Percentiles rank a stretch among this genome's conserved stretches.
These are phyloP conservation scores for Mesorhabditis spiculigera DNA, from an alignment of 2,888 invertebrate genomes.

Conservation along the genomic window DNA sequence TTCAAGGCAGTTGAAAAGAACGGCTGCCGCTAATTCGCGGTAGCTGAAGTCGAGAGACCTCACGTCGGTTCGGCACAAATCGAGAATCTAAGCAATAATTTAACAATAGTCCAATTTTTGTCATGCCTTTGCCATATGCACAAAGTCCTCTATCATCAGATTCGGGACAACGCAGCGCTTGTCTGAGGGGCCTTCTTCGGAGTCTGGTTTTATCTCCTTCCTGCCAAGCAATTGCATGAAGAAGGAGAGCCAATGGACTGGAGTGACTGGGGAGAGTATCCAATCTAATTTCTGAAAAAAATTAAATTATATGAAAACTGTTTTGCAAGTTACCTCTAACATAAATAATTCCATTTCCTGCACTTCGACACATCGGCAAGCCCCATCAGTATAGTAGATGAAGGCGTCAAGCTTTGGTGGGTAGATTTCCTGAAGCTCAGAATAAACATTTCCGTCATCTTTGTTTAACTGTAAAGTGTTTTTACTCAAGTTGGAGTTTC, in stretches of 20 bases:
- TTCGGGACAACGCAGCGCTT: slow-evolving; percentile 31
- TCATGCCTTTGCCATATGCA: slow-evolving; percentile 37
- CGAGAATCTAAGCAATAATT: slow-evolving; percentile 71
- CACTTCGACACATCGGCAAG: slow-evolving; percentile 68
- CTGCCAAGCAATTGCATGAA: slow-evolving; percentile 76
- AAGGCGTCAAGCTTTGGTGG: slow-evolving; percentile 92
- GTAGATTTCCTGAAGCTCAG: slow-evolving; percentile 76
- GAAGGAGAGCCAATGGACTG: slow-evolving; percentile 85
- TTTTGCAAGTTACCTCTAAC: slow-evolving; percentile 60
- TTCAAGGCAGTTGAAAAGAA: slow-evolving; percentile 60
- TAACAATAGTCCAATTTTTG: too few relatives aligned
- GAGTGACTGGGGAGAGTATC: slow-evolving; percentile 85
- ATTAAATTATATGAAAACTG: too few relatives aligned
- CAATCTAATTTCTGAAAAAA: slow-evolving; percentile 67
- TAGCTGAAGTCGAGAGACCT: slow-evolving; percentile 78
- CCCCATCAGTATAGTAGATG: slow-evolving; percentile 94
- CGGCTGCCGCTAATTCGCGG: slow-evolving; percentile 83
- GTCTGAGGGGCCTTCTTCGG: slow-evolving; percentile 10
- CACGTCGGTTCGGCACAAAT: slow-evolving; percentile 83
- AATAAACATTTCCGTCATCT: too few relatives aligned
- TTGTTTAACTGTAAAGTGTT: too few relatives aligned
- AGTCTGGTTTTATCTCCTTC: slow-evolving; percentile 1
- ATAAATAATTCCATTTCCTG: slow-evolving; percentile 29
- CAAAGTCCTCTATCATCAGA: slow-evolving; percentile 45
- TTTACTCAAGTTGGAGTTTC: too few relatives aligned